Evolutionary conservation across 2,797 vertebrate genomes (phyloP), one percentile per base, ranked within the genome.

Genomic region (Falco rusticolus): DNA sequence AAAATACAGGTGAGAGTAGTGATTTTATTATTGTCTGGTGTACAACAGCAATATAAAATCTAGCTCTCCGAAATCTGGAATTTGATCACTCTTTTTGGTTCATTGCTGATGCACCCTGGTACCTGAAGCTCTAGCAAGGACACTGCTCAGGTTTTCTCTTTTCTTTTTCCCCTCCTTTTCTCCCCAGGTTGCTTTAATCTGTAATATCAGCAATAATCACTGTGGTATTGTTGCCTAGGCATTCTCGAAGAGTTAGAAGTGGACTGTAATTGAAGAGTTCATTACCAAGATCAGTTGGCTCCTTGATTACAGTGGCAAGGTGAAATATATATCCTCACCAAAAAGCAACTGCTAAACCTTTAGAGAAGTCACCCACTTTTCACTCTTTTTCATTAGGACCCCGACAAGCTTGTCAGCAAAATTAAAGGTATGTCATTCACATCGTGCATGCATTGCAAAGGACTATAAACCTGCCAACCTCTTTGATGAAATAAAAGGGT

Each of bases 401-500:
- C 97, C 97, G 97, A 99, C 99, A 98, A 98, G 98, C 98, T 99
- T 98, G 99, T 99, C 98, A 99, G 98, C 98, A 98, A 99, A 99
- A 99, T 99, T 99, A 99, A 99, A 99, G 99, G 98, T 98, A 99
- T 99, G 99, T 99, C 99, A 99, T 98, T 98, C 98, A 97, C 97
- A 98, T 98, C 90, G 98, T 97, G 98, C 98, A 98, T 98, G 98
- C 98, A 98, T 98, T 98, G 98, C 98, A 98, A 98, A 98, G 98
- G 98, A 99, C 98, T 99, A 98, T 98, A 98, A 98, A 98, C 98
- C 98, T 98, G 97, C 98, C 98, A 98, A 97, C 97, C 97, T 97
- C 98, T 99, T 99, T 98, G 98, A 98, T 98, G 98, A 98, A 98
- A 98, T 98, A 98, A 98, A 98, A 98, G 97, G 98, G 96, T 98